These are phyloP conservation scores for Muscicapa comitata DNA, from an alignment of 2,797 vertebrate genomes.

Conservation along the genomic window DNA sequence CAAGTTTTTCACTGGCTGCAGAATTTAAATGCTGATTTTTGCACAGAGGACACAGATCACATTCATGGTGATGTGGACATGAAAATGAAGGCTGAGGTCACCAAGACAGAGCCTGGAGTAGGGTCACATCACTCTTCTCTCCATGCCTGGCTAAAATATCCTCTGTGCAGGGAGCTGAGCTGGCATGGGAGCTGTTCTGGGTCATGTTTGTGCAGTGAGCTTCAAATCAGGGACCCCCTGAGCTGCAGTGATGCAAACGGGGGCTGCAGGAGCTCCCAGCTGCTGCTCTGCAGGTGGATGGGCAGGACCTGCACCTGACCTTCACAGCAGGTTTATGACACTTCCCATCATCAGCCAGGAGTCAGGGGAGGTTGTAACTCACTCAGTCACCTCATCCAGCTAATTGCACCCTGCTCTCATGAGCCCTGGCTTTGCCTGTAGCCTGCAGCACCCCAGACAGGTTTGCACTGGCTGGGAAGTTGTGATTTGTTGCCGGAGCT, in stretches of 20 bases:
- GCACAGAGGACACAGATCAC: neutral
- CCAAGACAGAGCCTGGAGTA: neutral
- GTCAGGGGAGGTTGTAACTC: neutral
- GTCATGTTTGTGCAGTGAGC: accelerated
- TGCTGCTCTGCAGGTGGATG: neutral
- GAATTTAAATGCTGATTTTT: constrained; percentile 9
- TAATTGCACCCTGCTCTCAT: neutral
- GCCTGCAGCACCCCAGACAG: neutral
- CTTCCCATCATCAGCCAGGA: neutral
- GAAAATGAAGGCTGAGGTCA: neutral
- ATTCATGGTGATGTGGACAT: neutral
- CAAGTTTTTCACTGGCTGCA: constrained; percentile 6
- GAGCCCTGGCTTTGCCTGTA: neutral
- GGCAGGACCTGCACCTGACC: neutral
- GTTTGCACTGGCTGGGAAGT: neutral
- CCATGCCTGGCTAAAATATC: neutral
- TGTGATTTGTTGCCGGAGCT: neutral
- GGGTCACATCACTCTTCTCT: neutral
- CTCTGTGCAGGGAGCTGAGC: neutral
- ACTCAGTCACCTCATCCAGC: neutral
- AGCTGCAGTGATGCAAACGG: neutral
- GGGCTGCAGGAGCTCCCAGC: neutral
- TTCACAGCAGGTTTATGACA: neutral
- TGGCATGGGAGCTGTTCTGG: neutral
- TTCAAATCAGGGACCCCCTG: neutral